These are phyloP conservation scores for Noctua janthe DNA, from an alignment of 2,888 invertebrate species.

Conservation along the genomic window DNA sequence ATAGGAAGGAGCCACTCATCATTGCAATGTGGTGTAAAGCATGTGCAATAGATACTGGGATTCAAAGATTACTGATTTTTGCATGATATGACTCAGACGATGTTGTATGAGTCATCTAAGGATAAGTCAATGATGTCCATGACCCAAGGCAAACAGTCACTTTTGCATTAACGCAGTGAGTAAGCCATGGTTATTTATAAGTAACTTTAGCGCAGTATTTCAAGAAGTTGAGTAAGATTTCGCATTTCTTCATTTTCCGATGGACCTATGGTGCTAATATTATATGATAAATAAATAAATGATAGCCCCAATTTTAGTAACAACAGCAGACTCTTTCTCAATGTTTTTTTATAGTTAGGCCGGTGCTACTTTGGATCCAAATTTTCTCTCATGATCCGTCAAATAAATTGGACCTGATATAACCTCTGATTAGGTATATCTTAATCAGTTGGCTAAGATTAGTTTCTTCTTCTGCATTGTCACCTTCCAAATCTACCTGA, in stretches of 20 bases:
- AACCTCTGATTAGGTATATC: not conserved
- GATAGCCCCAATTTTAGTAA: not conserved
- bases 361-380: not conserved
- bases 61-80: conserved; percentile 22
- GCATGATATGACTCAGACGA: conserved; percentile 38
- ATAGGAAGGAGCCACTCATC: not conserved
- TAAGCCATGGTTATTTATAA: conserved; percentile 46
- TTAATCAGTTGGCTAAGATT: conserved; percentile 7
- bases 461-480: conserved; percentile 2
- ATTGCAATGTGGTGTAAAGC: not conserved
- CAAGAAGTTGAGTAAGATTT: conserved; percentile 24
- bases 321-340: not conserved
- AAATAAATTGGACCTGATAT: not conserved
- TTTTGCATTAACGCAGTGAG: conserved; percentile 48
- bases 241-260: not conserved
- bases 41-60: not conserved
- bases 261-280: not conserved
- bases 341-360: not conserved
- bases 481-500: not conserved
- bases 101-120: conserved; percentile 45
- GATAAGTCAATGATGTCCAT: conserved; percentile 44
- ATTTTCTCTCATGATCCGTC: not conserved
- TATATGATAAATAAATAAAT: too few species aligned
- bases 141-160: conserved; percentile 44
- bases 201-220: conserved; percentile 22